Base-by-base conservation (phyloP, 1,140 invertebrate genomes). In the Halyomorpha halys region DNA sequence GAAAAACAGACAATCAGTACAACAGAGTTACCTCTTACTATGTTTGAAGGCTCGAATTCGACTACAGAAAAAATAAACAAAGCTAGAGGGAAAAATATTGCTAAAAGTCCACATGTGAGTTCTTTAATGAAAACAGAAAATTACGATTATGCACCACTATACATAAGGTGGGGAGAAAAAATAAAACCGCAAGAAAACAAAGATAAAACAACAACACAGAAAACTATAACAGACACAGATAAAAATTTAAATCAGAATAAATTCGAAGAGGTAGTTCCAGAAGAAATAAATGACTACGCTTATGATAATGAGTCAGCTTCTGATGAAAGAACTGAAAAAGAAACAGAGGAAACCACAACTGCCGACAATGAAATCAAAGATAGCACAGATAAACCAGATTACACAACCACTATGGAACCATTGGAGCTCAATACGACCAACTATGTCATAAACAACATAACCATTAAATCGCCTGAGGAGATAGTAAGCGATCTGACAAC, bases 381-480 rank as follows among this genome's bases (percentile, higher is more conserved):
- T 56, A 56, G 23, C 3, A 56, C 53, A 21, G 53, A 23, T 3
- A 56, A 11, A 23, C 3, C 21, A 56, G 23, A 23, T 23, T 23
- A 27, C 23, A 56, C 18, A 9, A 56, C 53, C 3, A 16, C 53
- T 1, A 23, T 25, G 8, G 18, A 49, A 21, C 47, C 19, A 19
- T 19, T 19, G 5, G n/a, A 18, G 5, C n/a, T 19, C 1, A 49
- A 49, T 49, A 21, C n/a, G n/a, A 19, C 47, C 2, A 21, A 18
- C 11, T 21, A 49, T 8, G 9, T 6, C n/a, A 49, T 18, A 18
- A 18, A 56, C 15, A 56, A 56, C 23, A 25, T 56, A 25, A 56
- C 19, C 19, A 39, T 59, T n/a, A 64, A 67, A 62, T 60, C 62
- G 4, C 66, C 66, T 11, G 66, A 67, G 61, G 66, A 67, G 61